Base-by-base conservation (phyloP, 2,888 invertebrate species). In the Steinernema hermaphroditum region DNA sequence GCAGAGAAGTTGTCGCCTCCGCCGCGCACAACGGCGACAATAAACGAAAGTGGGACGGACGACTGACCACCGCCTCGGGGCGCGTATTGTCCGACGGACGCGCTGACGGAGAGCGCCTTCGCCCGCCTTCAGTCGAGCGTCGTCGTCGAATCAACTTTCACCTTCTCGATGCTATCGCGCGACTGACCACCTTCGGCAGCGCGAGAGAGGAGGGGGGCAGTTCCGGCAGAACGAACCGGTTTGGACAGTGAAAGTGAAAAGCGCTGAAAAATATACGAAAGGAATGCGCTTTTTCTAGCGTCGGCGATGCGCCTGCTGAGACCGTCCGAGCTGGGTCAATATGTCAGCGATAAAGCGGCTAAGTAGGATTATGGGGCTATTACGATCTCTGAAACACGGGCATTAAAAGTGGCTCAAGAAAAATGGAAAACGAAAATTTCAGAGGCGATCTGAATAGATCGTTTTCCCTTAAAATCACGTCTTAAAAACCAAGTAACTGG, bases 41-140 rank as follows among this genome's bases (percentile, higher is more conserved):
- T 62, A 62, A 62, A 62, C 62, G 62, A 62, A 62, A 62, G 62
- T 62, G 62, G 62, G 62, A 29, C 62, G 62, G 62, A 37, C 62
- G 29, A 29, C 62, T 54, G 54, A 54, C 54, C 54, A 54, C 27
- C 29, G 54, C 54, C 54, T 54, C 24, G 54, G 29, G 54, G 54
- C 27, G 54, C 54, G 24, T 54, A 22, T 22, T 27, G 24, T 54
- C 54, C 37, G 12, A 4, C 37, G 37, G n/a, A n/a, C n/a, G 12
- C 37, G 54, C 4, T 27, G 46, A 16, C 46, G 46, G 46, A 46
- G 46, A 46, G 46, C 54, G 24, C 54, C 54, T 54, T 54, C 54
- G 54, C 2, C 22, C 62, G 62, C 62, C 62, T 24, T 27, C 37
- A n/a, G 37, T 37, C 37, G 37, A 37, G 12, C 37, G 37, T 14